Base-by-base conservation (phyloP, 2,113 vertebrate species). In the Chinchilla lanigera region DNA sequence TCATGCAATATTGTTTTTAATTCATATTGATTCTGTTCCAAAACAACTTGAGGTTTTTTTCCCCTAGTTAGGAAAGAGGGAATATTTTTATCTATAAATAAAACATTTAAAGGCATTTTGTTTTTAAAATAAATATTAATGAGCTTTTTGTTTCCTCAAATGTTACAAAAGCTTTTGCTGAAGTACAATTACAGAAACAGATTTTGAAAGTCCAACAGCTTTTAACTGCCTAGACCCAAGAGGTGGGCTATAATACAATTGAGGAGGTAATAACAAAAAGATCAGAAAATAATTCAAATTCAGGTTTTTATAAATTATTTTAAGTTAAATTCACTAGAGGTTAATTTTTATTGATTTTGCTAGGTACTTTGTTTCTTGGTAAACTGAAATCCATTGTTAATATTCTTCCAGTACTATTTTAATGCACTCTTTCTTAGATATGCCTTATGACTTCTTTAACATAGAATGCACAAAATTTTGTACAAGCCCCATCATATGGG, bases 341-440 rank as follows among this genome's bases (percentile, higher is more conserved):
- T 94, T 41, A 75, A 92, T 94, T 98, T 97, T 95, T 89, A 88
- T 92, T 97, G 87, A 90, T 95, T 98, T 77, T 87, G 13, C 33
- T 47, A 44, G 38, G 16, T 94, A n/a, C 52, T 91, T 63, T 75
- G 19, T 28, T 84, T 90, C 54, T 86, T 83, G 65, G 10, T 94
- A 67, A 96, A 63, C 85, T 77, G 90, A 35, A 92, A 93, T 82
- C 50, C 52, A 30, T 60, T 93, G 7, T 87, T 87, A 93, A 3
- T 28, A 58, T 63, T 84, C 22, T 24, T 84, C 82, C 2, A 0
- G 54, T 65, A 0, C 44, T 65, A 35, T 67, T 85, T 77, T 75
- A 81, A 33, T 38, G 28, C 87, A 28, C 13, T 69, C 26, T 60
- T 65, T 69, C 26, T 60, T 65, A 60, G 13, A 30, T 38, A 75